Base-by-base conservation (phyloP, 2,797 vertebrate species). In the Perdix hodgsoniae region DNA sequence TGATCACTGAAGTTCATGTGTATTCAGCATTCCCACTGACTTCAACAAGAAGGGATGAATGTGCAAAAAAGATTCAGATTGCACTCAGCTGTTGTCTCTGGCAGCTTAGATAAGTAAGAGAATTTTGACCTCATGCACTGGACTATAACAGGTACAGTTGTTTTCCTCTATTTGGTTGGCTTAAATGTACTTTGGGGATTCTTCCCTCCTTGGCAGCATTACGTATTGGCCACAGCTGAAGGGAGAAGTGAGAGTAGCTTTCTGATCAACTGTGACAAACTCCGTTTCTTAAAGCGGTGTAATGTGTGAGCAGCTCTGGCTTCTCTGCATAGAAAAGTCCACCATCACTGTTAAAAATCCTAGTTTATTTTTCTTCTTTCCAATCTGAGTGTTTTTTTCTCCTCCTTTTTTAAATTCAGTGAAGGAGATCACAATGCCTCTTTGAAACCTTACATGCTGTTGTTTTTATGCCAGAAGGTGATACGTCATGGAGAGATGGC, bases 401-500 rank as follows among this genome's bases (percentile, higher is more conserved):
- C 60, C 17, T 0, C 0, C 33, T 71, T 66, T 72, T 94, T 94
- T 73, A 73, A 86, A 86, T 91, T 86, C 93, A 79, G 42, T 37
- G 94, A 96, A 40, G 27, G 60, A 63, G 27, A 63, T 40, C 37
- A 40, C 6, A 1, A 56, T 81, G 66, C 86, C 77, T 94, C 94
- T 96, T 94, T 96, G 94, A 95, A 96, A 88, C 40, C 80, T 75
- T 66, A 64, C 33, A 22, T 82, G 56, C 79, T 94, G 50, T 56
- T 95, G 85, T 88, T 50, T 93, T 54, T 77, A 26, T 79, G 26
- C 96, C 98, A 98, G 97, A 81, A 96, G 97, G 73, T 97, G 97
- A 96, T 98, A 94, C 92, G 96, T 98, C 95, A 97, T 96, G 8
- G 98, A 98, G 96, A 98, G 98, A 88, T 97, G 98, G 98, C 97